Evolutionary conservation across 2,797 vertebrate species (phyloP).

Genomic region (Trachurus trachurus): DNA sequence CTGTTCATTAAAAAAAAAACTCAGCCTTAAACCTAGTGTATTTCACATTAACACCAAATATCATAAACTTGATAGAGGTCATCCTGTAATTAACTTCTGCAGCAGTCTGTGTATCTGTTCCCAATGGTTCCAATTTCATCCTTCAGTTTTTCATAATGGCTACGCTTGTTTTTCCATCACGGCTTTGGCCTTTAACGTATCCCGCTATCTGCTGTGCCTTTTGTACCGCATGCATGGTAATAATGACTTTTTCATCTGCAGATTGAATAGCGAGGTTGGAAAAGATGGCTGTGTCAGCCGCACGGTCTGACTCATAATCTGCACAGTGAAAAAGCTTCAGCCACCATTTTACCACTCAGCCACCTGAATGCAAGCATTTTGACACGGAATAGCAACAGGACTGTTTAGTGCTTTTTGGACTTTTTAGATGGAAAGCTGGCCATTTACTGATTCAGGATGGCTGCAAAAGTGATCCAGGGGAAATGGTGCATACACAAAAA

Average conservation of each 20-base stretch:
- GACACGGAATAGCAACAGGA: constrained; percentile 45
- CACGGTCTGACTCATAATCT: constrained; percentile 81
- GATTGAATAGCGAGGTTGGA: constrained; percentile 67
- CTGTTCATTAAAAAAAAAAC: not conserved
- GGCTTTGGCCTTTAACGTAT: constrained; percentile 40
- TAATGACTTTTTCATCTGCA: constrained; percentile 65
- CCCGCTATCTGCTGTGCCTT: constrained; percentile 25
- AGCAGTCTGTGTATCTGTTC: constrained; percentile 1
- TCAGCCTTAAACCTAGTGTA: not conserved
- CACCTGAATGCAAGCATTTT: constrained; percentile 59
- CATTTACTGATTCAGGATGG: not conserved
- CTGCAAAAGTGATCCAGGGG: not conserved
- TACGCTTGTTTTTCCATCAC: constrained; percentile 35
- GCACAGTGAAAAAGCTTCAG: constrained; percentile 72
- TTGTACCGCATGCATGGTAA: constrained; percentile 38
- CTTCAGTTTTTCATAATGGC: constrained; percentile 31
- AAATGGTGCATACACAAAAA: not conserved
- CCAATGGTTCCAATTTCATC: constrained; percentile 25
- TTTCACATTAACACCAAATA: constrained; percentile 37
- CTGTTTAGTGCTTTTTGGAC: constrained; percentile 13
- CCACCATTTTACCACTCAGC: constrained; percentile 80
- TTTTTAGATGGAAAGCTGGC: constrained; percentile 33
- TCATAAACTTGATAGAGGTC: constrained; percentile 25
- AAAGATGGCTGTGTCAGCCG: constrained; percentile 75
- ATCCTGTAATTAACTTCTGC: constrained; percentile 44